Percentiles rank a stretch among this genome's conserved stretches.
These are phyloP conservation scores for Platorchestia sp. DNA, from an alignment of 1,140 invertebrate genomes.

Conservation along the genomic window DNA sequence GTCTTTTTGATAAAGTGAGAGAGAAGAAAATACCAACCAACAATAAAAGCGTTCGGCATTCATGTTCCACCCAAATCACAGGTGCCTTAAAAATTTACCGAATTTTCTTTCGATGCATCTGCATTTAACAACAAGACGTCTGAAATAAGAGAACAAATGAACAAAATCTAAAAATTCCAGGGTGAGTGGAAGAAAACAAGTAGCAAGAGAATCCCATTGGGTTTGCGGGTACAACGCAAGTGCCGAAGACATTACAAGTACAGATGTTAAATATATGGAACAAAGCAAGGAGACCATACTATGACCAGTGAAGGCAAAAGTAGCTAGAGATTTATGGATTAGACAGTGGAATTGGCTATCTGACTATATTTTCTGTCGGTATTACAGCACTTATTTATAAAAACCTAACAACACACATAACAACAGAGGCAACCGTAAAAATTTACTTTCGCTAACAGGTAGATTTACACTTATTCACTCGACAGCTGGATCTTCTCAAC, in stretches of 20 bases:
- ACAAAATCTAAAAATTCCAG: not conserved
- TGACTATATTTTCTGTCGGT: not conserved
- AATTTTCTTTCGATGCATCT: not conserved
- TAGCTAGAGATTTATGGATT: not conserved
- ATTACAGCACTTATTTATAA: not conserved
- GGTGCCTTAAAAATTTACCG: too few relatives aligned
- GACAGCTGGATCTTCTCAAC: not conserved
- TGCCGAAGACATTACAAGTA: not conserved
- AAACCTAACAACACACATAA: not conserved
- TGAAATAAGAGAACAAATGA: too few relatives aligned
- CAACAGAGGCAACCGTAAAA: not conserved
- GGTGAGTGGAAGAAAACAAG: not conserved
- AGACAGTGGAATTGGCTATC: not conserved
- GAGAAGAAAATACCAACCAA: not conserved
- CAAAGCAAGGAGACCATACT: not conserved
- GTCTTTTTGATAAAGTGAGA: too few relatives aligned
- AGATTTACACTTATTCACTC: constrained; percentile 9
- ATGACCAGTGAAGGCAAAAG: not conserved
- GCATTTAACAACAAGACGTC: too few relatives aligned
- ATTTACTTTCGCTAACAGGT: not conserved
- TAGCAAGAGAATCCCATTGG: not conserved
- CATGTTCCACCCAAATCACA: too few relatives aligned
- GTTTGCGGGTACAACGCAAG: not conserved
- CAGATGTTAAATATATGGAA: not conserved
- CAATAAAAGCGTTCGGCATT: not conserved